phyloP scores from a whole-genome alignment of 2,113 vertebrate genomes.

The Embiotoca jacksoni region DNA sequence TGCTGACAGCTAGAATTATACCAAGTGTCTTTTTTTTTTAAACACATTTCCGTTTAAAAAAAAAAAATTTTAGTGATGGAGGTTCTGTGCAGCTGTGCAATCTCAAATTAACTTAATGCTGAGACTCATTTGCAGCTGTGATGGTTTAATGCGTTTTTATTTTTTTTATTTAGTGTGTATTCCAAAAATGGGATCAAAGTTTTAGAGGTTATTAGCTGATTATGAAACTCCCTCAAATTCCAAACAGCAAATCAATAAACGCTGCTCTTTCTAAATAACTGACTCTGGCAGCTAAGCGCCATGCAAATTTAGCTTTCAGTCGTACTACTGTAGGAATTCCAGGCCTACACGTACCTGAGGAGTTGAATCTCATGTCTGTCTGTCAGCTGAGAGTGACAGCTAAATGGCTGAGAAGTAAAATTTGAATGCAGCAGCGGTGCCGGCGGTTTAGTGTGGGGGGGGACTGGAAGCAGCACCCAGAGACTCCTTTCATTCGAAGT shows the following conservation, averaged over 20 bases:
- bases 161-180: too few species aligned
- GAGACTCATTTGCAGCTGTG: neutral
- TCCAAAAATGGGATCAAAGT: neutral
- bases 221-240: conserved; percentile 1
- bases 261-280: neutral
- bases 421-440: conserved; percentile 45
- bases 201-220: neutral
- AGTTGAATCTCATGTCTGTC: conserved; percentile 21
- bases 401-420: conserved; percentile 51
- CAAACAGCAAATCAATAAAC: neutral
- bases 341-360: conserved; percentile 29
- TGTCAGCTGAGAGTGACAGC: conserved; percentile 64
- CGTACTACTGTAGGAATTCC: conserved; percentile 4
- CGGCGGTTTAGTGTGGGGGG: conserved; percentile 22
- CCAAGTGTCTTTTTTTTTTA: conserved; percentile 2
- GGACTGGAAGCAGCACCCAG: conserved; percentile 44
- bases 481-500: conserved; percentile 50
- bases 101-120: neutral
- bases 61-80: neutral
- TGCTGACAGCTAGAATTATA: conserved; percentile 40
- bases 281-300: conserved; percentile 39
- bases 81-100: neutral
- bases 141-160: neutral
- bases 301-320: conserved; percentile 37
- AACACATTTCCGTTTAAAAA: neutral